Percentiles rank a stretch among this genome's conserved stretches.
phyloP scores from a whole-genome alignment of 2,113 vertebrate genomes.

The Ramphastos sulfuratus region DNA sequence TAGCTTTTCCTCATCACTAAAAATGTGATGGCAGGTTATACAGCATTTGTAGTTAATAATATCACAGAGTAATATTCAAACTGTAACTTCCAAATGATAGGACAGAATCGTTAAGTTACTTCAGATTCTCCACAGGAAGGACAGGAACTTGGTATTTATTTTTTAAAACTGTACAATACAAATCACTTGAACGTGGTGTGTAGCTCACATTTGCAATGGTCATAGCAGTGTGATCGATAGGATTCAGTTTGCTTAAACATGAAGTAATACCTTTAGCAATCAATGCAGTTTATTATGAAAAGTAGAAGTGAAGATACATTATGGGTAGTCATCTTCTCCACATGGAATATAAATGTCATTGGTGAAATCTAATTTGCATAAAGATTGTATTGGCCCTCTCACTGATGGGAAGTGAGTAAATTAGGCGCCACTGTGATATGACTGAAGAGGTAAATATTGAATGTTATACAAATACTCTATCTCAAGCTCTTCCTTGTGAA shows the following conservation, averaged over 20 bases:
- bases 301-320: background rate
- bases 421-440: background rate
- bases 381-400: background rate
- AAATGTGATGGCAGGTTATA: background rate
- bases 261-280: too few species aligned
- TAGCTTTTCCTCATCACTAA: background rate
- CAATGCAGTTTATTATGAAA: too few species aligned
- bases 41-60: background rate
- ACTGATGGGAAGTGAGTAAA: background rate
- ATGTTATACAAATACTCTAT: background rate
- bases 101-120: background rate
- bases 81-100: background rate
- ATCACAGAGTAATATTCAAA: background rate
- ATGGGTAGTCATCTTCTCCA: background rate
- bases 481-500: background rate
- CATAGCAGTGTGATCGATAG: background rate
- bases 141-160: background rate
- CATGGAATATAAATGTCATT: background rate
- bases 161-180: background rate
- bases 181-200: background rate
- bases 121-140: background rate
- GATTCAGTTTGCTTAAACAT: background rate
- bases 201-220: background rate
- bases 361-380: accelerated
- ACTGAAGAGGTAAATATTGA: background rate